Percentiles rank a stretch among this genome's conserved stretches.
Evolutionary conservation across 1,140 invertebrate genomes (phyloP).

Genomic region (Lasaia peninsularis): DNA sequence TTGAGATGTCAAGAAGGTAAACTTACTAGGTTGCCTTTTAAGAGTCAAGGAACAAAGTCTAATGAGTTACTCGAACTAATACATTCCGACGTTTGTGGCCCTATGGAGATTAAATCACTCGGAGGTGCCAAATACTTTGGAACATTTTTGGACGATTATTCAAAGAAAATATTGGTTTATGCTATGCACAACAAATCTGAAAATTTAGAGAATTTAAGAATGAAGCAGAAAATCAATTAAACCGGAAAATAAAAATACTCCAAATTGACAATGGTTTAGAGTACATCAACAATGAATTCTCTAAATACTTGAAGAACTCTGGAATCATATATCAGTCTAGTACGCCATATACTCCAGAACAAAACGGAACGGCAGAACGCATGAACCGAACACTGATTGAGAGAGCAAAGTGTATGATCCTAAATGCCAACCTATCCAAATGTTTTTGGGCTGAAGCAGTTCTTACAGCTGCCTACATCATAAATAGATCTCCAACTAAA

Average conservation of each 20-base stretch:
- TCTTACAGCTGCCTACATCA: too few species aligned
- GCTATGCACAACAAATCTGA: conserved; percentile 1
- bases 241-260: background rate
- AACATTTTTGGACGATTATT: conserved; percentile 4
- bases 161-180: conserved; percentile 4
- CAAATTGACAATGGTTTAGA: background rate
- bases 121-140: background rate
- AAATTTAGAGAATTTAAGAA: conserved; percentile 11
- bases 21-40: background rate
- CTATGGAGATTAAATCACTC: background rate
- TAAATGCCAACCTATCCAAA: too few species aligned
- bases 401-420: too few species aligned
- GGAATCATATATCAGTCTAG: background rate
- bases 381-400: too few species aligned
- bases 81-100: conserved; percentile 3
- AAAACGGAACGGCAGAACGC: too few species aligned
- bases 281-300: background rate
- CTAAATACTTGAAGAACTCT: background rate
- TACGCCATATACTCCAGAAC: background rate
- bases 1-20: conserved; percentile 5
- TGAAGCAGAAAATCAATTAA: conserved; percentile 1
- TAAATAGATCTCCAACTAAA: too few species aligned
- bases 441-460: too few species aligned
- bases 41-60: background rate
- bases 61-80: background rate